Base-by-base conservation (phyloP, 1,140 invertebrate genomes). In the Zophobas atratus region DNA sequence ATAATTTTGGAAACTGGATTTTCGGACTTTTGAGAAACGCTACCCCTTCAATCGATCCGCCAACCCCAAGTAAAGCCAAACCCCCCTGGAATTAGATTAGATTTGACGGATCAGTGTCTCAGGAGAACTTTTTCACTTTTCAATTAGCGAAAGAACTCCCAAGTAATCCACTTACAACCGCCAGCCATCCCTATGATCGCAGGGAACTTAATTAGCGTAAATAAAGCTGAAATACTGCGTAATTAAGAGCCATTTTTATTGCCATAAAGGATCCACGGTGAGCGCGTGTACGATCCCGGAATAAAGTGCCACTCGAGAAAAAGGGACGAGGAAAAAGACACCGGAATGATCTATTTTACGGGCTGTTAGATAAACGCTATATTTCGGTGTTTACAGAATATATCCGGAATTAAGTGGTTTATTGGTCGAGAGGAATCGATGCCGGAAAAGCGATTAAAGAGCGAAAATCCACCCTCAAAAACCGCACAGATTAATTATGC, bases 191-290 rank as follows among this genome's bases (percentile, higher is more conserved):
- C 49, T 20, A 20, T 20, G 20, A 20, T 20, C 49, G 49, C 20
- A 51, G 6, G 20, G 8, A 51, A 51, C 49, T 51, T 51, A 51
- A 51, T 51, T 51, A 51, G 49, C 49, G 49, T 51, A 51, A 51
- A 51, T 51, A 51, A 51, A 51, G 49, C 49, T 51, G 49, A 51
- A 51, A 51, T 51, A 20, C 49, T 20, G 49, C 49, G 49, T 51
- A 51, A 51, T 51, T 51, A 51, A 51, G 49, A 51, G 49, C 49
- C 49, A 20, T 51, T 51, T 51, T 51, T 51, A 51, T 51, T 51
- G 49, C 20, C 49, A 20, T 51, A 51, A 20, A 51, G 6, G 43
- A 46, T 46, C 43, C 43, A 46, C 43, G 43, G 49, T 20, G 49
- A 51, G 49, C 49, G 49, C 49, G 49, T 51, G 49, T 51, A 2